Conservation (phyloP, 1,140 invertebrate species). For the Eubasilissa regina region DNA sequence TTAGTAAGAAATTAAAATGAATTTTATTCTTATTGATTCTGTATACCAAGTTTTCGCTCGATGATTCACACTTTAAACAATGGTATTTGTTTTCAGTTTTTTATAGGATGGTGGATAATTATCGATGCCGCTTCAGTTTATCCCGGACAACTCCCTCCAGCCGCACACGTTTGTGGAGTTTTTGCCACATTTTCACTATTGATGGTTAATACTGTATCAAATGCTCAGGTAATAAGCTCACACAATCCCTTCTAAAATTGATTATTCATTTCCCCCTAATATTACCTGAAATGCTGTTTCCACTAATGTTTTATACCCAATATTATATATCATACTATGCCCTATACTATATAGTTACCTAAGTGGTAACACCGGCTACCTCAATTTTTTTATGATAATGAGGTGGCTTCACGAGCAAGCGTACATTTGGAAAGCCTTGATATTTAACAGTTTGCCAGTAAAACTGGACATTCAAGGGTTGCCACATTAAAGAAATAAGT, state of each 20-base stretch:
- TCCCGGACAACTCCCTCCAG: constrained; percentile 72
- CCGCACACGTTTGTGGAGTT: constrained; percentile 94
- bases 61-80: constrained; percentile 64
- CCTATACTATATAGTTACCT: neutral
- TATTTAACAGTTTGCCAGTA: too few relatives aligned
- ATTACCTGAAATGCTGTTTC: too few relatives aligned
- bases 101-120: constrained; percentile 97
- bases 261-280: too few relatives aligned
- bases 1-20: constrained; percentile 76
- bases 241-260: too few relatives aligned
- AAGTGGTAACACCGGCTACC: too few relatives aligned
- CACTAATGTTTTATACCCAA: neutral
- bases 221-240: constrained; percentile 82
- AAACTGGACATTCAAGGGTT: too few relatives aligned
- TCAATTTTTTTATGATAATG: too few relatives aligned
- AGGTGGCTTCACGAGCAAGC: too few relatives aligned
- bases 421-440: too few relatives aligned
- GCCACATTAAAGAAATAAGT: too few relatives aligned
- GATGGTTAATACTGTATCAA: constrained; percentile 98
- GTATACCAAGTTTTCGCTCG: constrained; percentile 48
- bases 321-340: neutral
- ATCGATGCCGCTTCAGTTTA: constrained; percentile 93
- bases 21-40: neutral
- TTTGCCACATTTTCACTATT: constrained; percentile 94
- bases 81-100: constrained; percentile 82